Base-by-base conservation (phyloP, 2,888 invertebrate genomes). In the Miltochrista miniata region DNA sequence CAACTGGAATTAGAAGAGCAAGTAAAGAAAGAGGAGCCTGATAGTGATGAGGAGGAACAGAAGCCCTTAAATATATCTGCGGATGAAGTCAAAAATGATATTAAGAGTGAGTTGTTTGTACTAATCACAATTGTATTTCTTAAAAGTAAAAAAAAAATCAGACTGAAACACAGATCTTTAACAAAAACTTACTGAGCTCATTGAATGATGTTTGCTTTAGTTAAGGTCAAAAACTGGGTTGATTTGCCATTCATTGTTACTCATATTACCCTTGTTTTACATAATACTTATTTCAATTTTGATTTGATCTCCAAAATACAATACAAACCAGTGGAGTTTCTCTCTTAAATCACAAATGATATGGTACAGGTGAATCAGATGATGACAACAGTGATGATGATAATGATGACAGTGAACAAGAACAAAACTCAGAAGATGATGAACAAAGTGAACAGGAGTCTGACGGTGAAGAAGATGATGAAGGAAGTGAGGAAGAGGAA, bases 21-120 rank as follows among this genome's bases (percentile, higher is more conserved):
- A 12, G 81, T 90, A 3, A 90, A 92, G 67, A 85, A 87, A 42
- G 87, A 92, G 54, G 89, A 90, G 4, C 85, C 86, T 0, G 90
- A 92, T 57, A 84, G 86, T 48, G 90, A 92, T 67, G 79, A 83
- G 61, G 81, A 84, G 52, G 80, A 85, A 45, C 70, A 77, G 38
- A 74, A 79, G 9, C 72, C 84, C 0, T 54, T 87, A 31, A 82
- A 87, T 48, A 74, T 87, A 15, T 79, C 86, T 8, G 70, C 72
- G 49, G 90, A 92, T 33, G 78, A 83, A 10, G 70, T 87, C 7
- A 90, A 88, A 54, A 72, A 77, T 5, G 89, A 89, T 48, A 61
- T 90, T 18, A 89, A 90, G 65, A 87, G 88, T 83, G 55, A 80
- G 76, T 24, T n/a, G n/a, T n/a, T n/a, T n/a, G n/a, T n/a, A n/a